These are phyloP conservation scores for Mesorhabditis belari DNA, from an alignment of 2,888 invertebrate species.

Conservation along the genomic window DNA sequence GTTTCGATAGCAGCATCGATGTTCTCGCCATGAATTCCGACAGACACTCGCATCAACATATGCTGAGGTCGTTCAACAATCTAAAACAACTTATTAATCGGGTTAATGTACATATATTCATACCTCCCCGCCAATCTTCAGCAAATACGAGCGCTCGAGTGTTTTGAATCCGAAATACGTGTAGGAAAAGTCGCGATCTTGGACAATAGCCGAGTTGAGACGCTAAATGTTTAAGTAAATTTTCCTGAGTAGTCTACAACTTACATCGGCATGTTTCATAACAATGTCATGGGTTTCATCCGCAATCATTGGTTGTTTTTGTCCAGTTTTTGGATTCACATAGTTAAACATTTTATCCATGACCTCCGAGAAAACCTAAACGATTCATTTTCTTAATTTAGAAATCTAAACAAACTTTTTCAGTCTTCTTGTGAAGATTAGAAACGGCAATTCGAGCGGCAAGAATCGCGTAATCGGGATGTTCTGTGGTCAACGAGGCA, in stretches of 20 bases:
- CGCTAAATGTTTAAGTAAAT: slow-evolving; percentile 53
- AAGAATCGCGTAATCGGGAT: slow-evolving; percentile 81
- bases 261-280: slow-evolving; percentile 72
- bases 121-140: slow-evolving; percentile 77
- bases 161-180: slow-evolving; percentile 99
- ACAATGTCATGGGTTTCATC: slow-evolving; percentile 74
- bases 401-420: slow-evolving; percentile 66
- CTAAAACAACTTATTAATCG: slow-evolving; percentile 64
- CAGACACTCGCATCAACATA: slow-evolving; percentile 92
- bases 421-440: slow-evolving; percentile 95
- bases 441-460: slow-evolving; percentile 81
- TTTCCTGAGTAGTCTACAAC: slow-evolving; percentile 55
- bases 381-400: slow-evolving; percentile 53
- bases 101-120: background rate
- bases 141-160: slow-evolving; percentile 83
- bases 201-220: slow-evolving; percentile 87
- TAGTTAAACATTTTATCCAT: slow-evolving; percentile 76
- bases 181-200: slow-evolving; percentile 90
- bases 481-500: slow-evolving; percentile 93
- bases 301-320: slow-evolving; percentile 75
- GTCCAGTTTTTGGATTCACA: slow-evolving; percentile 68
- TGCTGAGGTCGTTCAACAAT: slow-evolving; percentile 94
- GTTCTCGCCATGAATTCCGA: slow-evolving; percentile 90
- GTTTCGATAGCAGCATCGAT: slow-evolving; percentile 87
- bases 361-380: slow-evolving; percentile 63